Base-by-base conservation (phyloP, 1,140 invertebrate genomes). In the roundworm (Caenorhabditis elegans) region DNA sequence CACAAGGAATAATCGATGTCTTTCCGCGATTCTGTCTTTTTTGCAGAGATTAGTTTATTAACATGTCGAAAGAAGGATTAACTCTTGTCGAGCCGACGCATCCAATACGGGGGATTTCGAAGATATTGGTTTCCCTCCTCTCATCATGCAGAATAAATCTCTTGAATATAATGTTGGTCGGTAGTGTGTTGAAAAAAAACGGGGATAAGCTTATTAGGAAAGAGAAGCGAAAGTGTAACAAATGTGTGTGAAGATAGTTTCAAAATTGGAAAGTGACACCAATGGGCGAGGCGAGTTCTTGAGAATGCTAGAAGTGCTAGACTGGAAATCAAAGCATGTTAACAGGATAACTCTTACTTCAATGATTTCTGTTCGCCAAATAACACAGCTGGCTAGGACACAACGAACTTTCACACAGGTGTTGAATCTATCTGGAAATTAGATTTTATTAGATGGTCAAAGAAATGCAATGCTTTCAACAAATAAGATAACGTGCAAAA, bases 11-110 rank as follows among this genome's bases (percentile, higher is more conserved):
- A 39, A 39, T n/a, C 60, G 22, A 39, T 70, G 26, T 13, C 11
- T 22, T 22, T 6, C 17, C 28, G 10, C 15, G 53, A 60, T 60
- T 70, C 60, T 10, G 5, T 70, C 53, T 55, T 60, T 60, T 60
- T 70, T 70, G 60, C 60, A 36, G 34, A 70, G 60, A 70, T 70
- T 70, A 70, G 60, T 70, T 39, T 70, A 70, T 70, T 70, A 70
- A 34, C 60, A 39, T 70, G 60, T 70, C 36, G 34, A 43, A 70
- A 70, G 34, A 70, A 70, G 60, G 60, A 70, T 70, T 70, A 70
- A 70, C 60, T 70, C 60, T 39, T 70, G 31, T 39, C 31, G 60
- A 70, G 5, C 22, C 60, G 60, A 39, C 60, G 19, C 60, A 70
- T 43, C 34, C 60, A 70, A 39, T 34, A 60, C 53, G 19, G n/a